These are phyloP conservation scores for Dendrolimus punctatus DNA, from an alignment of 1,140 invertebrate genomes.

Conservation along the genomic window DNA sequence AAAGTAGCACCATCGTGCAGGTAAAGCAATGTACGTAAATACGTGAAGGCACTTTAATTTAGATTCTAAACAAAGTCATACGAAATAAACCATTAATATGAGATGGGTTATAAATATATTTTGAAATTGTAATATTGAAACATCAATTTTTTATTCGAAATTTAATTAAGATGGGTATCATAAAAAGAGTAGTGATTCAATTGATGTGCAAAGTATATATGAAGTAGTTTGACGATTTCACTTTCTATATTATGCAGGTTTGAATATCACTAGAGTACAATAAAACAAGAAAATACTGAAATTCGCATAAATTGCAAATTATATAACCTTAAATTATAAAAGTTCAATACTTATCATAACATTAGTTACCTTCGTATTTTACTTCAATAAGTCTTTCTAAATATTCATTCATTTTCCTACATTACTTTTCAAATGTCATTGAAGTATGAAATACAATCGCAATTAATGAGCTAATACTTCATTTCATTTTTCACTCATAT, in stretches of 20 bases:
- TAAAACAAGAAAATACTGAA: slow-evolving; percentile 15
- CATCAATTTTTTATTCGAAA: no score
- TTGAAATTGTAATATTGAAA: no score
- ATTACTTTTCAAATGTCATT: slow-evolving; percentile 64
- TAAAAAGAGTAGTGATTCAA: no score
- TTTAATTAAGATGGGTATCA: no score
- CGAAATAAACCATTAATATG: no score
- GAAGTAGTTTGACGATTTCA: slow-evolving; percentile 15
- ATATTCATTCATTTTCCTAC: slow-evolving; percentile 68
- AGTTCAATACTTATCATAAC: slow-evolving; percentile 62
- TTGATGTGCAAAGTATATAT: neutral
- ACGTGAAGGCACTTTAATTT: slow-evolving; percentile 66
- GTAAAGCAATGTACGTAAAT: slow-evolving; percentile 40
- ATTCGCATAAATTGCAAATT: slow-evolving; percentile 27
- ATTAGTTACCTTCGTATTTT: slow-evolving; percentile 68
- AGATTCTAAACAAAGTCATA: slow-evolving; percentile 8
- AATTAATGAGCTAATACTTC: slow-evolving; percentile 62
- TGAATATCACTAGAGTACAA: slow-evolving; percentile 13
- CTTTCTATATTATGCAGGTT: slow-evolving; percentile 7
- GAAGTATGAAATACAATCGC: slow-evolving; percentile 69
- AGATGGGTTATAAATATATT: no score
- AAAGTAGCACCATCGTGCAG: slow-evolving; percentile 21
- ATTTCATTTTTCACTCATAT: slow-evolving; percentile 63
- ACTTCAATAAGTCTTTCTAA: slow-evolving; percentile 71
- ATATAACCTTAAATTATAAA: slow-evolving; percentile 48